phyloP scores from a whole-genome alignment of 1,140 invertebrate species.

The Diuraphis noxia region DNA sequence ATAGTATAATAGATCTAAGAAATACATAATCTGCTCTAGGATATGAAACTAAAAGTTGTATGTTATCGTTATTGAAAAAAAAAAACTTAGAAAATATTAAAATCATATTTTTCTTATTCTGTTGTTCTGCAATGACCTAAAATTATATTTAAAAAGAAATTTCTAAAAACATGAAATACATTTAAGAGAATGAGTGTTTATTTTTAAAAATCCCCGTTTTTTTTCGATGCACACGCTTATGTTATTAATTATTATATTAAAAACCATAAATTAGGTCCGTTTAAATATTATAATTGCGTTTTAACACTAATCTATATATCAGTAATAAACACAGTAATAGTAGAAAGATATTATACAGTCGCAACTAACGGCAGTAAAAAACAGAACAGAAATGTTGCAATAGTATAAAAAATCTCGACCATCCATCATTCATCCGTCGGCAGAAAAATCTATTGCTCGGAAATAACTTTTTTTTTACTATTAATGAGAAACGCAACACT shows the following conservation, averaged over 20 bases:
- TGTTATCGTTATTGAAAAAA: background rate
- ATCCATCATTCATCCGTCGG: background rate
- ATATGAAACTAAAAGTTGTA: too few species aligned
- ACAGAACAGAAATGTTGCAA: background rate
- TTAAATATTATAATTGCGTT: background rate
- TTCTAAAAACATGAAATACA: too few species aligned
- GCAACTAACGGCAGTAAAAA: background rate
- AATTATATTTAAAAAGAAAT: background rate
- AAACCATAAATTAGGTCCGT: background rate
- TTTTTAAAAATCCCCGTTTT: background rate
- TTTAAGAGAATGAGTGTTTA: background rate
- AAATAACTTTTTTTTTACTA: background rate
- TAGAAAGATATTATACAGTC: background rate
- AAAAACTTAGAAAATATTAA: background rate
- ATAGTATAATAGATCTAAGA: background rate
- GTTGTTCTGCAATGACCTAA: background rate
- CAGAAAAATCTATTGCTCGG: background rate
- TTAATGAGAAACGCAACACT: background rate
- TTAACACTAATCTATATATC: background rate
- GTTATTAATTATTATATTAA: too few species aligned
- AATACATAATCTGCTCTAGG: too few species aligned
- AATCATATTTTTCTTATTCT: background rate
- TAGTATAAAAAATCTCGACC: background rate
- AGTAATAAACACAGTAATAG: background rate
- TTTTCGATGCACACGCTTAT: background rate